phyloP scores from a whole-genome alignment of 1,140 invertebrate species.

The Polypedilum vanderplanki region DNA sequence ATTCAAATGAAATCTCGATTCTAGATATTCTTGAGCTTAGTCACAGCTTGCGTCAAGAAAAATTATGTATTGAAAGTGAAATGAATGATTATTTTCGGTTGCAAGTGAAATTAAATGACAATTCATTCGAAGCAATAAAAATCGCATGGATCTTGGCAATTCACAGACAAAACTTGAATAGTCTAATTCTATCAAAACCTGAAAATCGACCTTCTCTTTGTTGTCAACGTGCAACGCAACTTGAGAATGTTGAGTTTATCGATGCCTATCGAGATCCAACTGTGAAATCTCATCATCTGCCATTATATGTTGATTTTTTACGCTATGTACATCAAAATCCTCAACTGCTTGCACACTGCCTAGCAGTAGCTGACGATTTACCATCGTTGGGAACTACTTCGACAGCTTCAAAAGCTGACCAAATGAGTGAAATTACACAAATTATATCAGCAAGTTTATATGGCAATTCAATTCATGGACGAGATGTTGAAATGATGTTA shows the following conservation, averaged over 20 bases:
- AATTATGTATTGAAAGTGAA: conserved; percentile 42
- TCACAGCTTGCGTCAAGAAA: conserved; percentile 42
- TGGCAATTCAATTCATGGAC: conserved; percentile 67
- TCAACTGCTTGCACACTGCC: conserved; percentile 67
- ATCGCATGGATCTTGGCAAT: conserved; percentile 83
- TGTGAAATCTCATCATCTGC: conserved; percentile 70
- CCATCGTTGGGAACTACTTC: conserved; percentile 38
- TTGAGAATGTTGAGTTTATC: conserved; percentile 75
- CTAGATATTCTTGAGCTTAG: conserved; percentile 44
- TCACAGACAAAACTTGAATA: conserved; percentile 77
- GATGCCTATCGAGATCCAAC: conserved; percentile 84
- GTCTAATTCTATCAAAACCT: conserved; percentile 64
- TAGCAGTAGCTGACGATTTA: conserved; percentile 68
- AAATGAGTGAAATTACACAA: conserved; percentile 59
- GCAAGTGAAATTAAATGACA: conserved; percentile 37
- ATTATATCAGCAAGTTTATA: conserved; percentile 77
- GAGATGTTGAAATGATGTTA: conserved; percentile 74
- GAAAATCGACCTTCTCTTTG: conserved; percentile 67
- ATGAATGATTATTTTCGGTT: conserved; percentile 40
- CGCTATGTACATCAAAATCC: conserved; percentile 70
- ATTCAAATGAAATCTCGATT: conserved; percentile 31
- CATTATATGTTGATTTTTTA: conserved; percentile 72
- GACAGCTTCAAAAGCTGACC: conserved; percentile 45
- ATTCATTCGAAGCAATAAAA: conserved; percentile 46
- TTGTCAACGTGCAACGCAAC: conserved; percentile 65